phyloP scores from a whole-genome alignment of 2,113 vertebrate species.

The Microcebus ravelobensis region DNA sequence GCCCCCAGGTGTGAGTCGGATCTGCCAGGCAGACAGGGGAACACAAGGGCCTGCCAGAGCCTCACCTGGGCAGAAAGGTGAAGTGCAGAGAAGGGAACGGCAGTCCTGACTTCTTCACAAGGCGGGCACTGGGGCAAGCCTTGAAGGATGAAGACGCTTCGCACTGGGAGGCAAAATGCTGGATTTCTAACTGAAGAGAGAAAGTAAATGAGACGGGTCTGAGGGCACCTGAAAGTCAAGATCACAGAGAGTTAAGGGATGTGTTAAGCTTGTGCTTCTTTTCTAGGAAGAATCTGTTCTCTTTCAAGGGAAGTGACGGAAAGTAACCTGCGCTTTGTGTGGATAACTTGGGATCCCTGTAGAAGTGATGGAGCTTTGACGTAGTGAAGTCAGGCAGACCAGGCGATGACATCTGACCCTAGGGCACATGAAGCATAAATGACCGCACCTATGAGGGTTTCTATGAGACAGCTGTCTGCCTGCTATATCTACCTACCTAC shows the following conservation, averaged over 20 bases:
- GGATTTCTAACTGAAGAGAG: neutral
- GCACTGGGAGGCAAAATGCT: fast-evolving
- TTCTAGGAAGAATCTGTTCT: neutral
- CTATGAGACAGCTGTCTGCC: neutral
- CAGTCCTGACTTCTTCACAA: fast-evolving
- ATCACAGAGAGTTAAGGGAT: neutral
- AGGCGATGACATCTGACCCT: neutral
- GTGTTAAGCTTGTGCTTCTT: neutral
- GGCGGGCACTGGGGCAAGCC: neutral
- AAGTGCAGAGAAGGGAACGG: neutral
- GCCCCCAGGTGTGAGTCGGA: fast-evolving
- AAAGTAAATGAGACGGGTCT: neutral
- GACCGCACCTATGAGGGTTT: too few relatives aligned
- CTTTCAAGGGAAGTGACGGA: fast-evolving
- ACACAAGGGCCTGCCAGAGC: neutral
- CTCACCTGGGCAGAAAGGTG: neutral
- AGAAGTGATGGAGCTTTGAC: neutral
- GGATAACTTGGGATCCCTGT: fast-evolving
- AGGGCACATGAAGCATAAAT: fast-evolving
- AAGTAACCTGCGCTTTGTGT: neutral
- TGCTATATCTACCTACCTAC: too few relatives aligned
- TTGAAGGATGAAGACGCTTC: neutral
- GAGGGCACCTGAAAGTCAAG: neutral
- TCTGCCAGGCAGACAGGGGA: fast-evolving
- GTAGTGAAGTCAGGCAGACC: neutral